Base-by-base conservation (phyloP, 1,140 invertebrate genomes). In the Rhopalosiphum padi region DNA sequence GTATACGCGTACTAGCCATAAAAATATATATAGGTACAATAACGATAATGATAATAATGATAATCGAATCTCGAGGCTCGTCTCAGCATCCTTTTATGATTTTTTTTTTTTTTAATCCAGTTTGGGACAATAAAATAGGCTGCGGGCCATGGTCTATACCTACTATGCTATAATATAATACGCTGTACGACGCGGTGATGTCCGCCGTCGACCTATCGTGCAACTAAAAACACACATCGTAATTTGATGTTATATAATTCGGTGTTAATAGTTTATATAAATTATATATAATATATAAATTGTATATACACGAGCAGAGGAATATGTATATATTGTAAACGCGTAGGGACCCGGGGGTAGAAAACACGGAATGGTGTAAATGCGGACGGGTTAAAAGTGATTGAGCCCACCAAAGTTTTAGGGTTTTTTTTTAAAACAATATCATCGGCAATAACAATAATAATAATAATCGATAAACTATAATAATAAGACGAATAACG, bases 81-180 rank as follows among this genome's bases (percentile, higher is more conserved):
- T 93, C 91, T 8, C 82, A 37, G n/a, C 85, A 93, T 85, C 35
- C 77, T 85, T 92, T 83, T 92, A 53, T 85, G n/a, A 18, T 23
- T 23, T 53, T 77, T 77, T 77, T 77, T 85, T 92, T 92, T 91
- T 87, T 92, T 92, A 92, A 92, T 92, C 91, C 82, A 92, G 91
- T 83, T 92, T 92, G 53, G 82, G 46, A 93, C 91, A 93, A 86
- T 86, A 86, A 85, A 93, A 93, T 25, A 48, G 41, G 5, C 41
- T 51, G 82, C 53, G 91, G 48, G 91, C 82, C 91, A 86, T 51
- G 91, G 82, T 51, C 91, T 55, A 85, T 92, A n/a, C 41, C 41
- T 46, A 11, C 8, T 46, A 46, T 21, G 21, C 48, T 18, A 48
- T 51, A 51, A 60, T 60, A 68, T 15, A 30, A 46, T 46, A 41